A percentile compares a stretch with the other conserved stretches of the same genome.
These are phyloP conservation scores for Troides aeacus DNA, from an alignment of 2,888 invertebrate species.

Conservation along the genomic window DNA sequence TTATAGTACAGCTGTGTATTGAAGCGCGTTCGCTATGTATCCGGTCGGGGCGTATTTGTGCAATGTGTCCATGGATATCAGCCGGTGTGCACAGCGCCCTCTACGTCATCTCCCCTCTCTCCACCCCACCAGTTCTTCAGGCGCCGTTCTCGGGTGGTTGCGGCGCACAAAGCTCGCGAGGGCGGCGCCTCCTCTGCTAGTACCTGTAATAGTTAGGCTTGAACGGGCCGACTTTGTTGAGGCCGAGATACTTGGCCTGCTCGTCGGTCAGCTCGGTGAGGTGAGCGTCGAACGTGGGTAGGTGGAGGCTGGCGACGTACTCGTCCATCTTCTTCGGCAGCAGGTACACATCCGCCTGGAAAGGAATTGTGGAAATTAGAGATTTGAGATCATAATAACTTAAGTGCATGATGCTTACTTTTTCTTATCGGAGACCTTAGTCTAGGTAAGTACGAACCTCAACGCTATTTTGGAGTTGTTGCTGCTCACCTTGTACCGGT, in stretches of 20 bases:
- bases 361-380: neutral
- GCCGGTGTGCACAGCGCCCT: too few species aligned
- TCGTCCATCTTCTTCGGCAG: slow-evolving; percentile 99
- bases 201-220: slow-evolving; percentile 99
- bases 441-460: too few species aligned
- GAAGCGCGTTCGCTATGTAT: too few species aligned
- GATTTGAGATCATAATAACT: too few species aligned
- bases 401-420: too few species aligned
- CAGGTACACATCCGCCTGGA: slow-evolving; percentile 93
- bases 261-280: slow-evolving; percentile 97
- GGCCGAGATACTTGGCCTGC: slow-evolving; percentile 97
- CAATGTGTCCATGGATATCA: too few species aligned
- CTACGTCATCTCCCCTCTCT: too few species aligned
- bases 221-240: slow-evolving; percentile 98
- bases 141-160: neutral
- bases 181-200: slow-evolving; percentile 45
- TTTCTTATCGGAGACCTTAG: too few species aligned
- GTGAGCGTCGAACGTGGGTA: slow-evolving; percentile 98
- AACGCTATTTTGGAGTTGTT: too few species aligned
- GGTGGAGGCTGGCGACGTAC: slow-evolving; percentile 97
- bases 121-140: neutral
- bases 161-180: neutral
- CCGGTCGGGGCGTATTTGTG: too few species aligned
- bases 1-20: too few species aligned
- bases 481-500: slow-evolving; percentile 88